Evolutionary conservation across 2,797 vertebrate genomes (phyloP), one percentile per base, ranked within the genome.

Genomic region (Ctenopoma multispine): DNA sequence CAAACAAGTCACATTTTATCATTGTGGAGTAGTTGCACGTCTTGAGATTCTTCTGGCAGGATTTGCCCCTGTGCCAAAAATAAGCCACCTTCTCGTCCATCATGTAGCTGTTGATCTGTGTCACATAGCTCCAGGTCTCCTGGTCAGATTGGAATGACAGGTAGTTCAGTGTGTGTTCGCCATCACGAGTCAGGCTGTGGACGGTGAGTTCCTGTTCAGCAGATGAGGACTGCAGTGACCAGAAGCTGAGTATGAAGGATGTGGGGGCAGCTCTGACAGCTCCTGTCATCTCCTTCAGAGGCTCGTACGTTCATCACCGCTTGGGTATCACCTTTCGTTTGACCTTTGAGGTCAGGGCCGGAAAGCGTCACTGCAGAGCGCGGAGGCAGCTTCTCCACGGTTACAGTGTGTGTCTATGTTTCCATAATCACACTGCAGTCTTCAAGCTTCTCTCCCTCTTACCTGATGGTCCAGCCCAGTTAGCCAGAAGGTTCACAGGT

Each of bases 261-360:
- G 58, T 51, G 47, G 40, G 6, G 14, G 20, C 38, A 55, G 78
- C 75, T 84, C 69, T 73, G 80, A 76, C 73, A 74, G 57, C 59
- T 73, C 36, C 76, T 75, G 72, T 64, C 60, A 18, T 53, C 67
- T 61, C 74, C 49, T 4, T 71, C 60, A 8, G 55, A 27, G 1
- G 34, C 65, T 64, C 14, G 10, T 57, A 72, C 51, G 63, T 36
- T 43, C 43, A 60, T 75, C 79, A 36, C 54, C 0, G 0, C 51
- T 1, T 56, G 53, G 49, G 43, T 68, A 71, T 84, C 72, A 20
- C 27, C 57, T 77, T 84, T 83, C 65, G 41, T 66, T 66, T 71
- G 84, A 86, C 80, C 83, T 62, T 36, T 29, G 15, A 8, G 74
- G 63, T 74, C 76, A 74, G 43, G 27, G 63, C 29, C 56, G 8